Evolutionary conservation across 2,113 vertebrate species (phyloP).

Genomic region (Hippocampus zosterae): DNA sequence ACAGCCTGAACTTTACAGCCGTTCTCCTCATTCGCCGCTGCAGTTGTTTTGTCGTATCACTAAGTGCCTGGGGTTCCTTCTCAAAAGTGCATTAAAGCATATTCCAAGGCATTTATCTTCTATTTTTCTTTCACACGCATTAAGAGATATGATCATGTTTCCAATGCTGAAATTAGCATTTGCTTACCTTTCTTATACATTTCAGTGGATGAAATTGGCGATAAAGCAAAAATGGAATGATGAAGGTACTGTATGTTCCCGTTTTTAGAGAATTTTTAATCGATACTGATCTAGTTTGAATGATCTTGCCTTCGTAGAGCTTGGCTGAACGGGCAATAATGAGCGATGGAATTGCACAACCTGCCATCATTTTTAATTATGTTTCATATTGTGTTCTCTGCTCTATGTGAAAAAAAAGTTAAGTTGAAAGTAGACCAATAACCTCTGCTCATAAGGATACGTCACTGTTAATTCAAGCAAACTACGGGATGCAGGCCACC

Average conservation of each 20-base stretch:
- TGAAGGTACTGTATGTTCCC: not conserved
- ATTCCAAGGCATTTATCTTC: not conserved
- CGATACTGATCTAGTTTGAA: not conserved
- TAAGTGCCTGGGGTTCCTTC: slow-evolving; percentile 5
- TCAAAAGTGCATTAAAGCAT: slow-evolving; percentile 22
- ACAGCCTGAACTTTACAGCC: slow-evolving; percentile 20
- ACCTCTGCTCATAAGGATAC: not conserved
- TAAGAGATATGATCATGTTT: not conserved
- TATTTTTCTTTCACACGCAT: not conserved
- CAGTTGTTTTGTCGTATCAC: slow-evolving; percentile 14
- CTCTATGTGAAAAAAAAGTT: slow-evolving; percentile 12
- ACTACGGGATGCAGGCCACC: not conserved
- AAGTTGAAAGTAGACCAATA: not conserved
- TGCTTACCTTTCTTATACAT: not conserved
- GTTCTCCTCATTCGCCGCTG: slow-evolving; percentile 6
- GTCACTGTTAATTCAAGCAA: slow-evolving; percentile 9
- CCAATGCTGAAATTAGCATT: not conserved
- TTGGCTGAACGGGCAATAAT: slow-evolving; percentile 15
- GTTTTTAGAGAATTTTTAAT: not conserved
- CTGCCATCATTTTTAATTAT: slow-evolving; percentile 29
- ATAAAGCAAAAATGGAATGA: not conserved
- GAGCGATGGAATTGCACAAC: slow-evolving; percentile 5
- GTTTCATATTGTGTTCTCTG: slow-evolving; percentile 28
- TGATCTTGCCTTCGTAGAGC: not conserved
- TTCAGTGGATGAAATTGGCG: not conserved